Conservation (phyloP, 2,113 vertebrate species). For the Dasyprocta punctata region DNA sequence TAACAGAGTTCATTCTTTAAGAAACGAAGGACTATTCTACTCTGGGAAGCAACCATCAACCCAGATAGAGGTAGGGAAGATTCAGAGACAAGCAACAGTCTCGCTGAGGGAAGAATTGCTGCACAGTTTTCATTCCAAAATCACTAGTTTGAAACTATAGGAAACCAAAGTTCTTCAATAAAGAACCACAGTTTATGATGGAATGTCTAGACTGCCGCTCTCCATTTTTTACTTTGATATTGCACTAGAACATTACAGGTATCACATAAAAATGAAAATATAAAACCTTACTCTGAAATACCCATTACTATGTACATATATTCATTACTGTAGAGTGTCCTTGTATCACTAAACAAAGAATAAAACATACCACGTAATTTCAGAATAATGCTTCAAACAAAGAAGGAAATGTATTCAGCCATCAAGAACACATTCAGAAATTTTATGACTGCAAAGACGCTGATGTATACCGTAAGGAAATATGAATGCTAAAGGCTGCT, state of each 20-base stretch:
- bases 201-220: neutral
- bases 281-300: conserved; percentile 47
- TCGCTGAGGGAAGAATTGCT: neutral
- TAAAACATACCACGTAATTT: neutral
- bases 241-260: neutral
- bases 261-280: conserved; percentile 56
- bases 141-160: conserved; percentile 25
- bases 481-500: conserved; percentile 25
- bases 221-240: conserved; percentile 47
- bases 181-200: conserved; percentile 43
- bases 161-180: conserved; percentile 31
- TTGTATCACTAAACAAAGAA: conserved; percentile 62
- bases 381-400: conserved; percentile 8
- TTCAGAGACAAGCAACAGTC: neutral
- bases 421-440: conserved; percentile 35
- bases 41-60: neutral
- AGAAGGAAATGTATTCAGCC: conserved; percentile 27
- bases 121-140: neutral
- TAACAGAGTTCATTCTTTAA: conserved; percentile 1
- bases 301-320: conserved; percentile 9
- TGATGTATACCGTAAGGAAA: conserved; percentile 63
- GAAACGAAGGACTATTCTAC: neutral
- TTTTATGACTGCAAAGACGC: conserved; percentile 56
- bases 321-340: conserved; percentile 29
- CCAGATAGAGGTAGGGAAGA: neutral